phyloP scores from a whole-genome alignment of 2,113 vertebrate genomes.

The Chloropsis cyanopogon region DNA sequence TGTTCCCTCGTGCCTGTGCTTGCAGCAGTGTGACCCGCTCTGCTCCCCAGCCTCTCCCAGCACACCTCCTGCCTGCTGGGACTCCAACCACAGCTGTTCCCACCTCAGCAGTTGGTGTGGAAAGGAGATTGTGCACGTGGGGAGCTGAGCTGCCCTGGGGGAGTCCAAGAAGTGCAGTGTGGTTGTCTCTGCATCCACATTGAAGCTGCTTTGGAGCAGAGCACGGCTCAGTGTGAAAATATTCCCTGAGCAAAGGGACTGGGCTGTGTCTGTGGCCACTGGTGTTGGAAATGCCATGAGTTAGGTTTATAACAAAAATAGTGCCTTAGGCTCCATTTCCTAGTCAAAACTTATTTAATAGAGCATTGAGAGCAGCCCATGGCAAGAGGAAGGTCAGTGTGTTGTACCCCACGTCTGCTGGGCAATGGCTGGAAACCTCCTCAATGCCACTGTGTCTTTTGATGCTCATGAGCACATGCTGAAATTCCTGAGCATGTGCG shows the following conservation, averaged over 20 bases:
- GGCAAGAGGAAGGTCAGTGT: neutral
- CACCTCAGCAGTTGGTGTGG: accelerated
- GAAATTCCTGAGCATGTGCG: constrained; percentile 56
- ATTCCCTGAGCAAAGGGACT: neutral
- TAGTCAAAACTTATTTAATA: neutral
- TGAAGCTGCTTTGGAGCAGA: neutral
- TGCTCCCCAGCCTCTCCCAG: neutral
- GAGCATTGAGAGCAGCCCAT: neutral
- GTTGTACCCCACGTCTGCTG: neutral
- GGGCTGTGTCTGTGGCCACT: neutral
- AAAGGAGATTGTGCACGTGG: neutral
- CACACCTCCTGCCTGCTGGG: neutral
- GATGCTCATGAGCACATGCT: constrained; percentile 23
- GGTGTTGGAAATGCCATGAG: neutral
- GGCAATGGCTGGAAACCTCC: neutral
- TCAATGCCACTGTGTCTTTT: neutral
- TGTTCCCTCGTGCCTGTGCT: neutral
- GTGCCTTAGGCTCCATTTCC: neutral
- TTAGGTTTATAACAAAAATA: neutral
- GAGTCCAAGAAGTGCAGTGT: accelerated
- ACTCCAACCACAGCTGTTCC: neutral
- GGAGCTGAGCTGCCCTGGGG: accelerated
- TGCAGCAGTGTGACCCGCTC: neutral
- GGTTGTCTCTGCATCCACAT: neutral
- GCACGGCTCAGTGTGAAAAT: accelerated